These are phyloP conservation scores for Ctenopoma kingsleyae DNA, from an alignment of 2,797 vertebrate genomes.

Conservation along the genomic window DNA sequence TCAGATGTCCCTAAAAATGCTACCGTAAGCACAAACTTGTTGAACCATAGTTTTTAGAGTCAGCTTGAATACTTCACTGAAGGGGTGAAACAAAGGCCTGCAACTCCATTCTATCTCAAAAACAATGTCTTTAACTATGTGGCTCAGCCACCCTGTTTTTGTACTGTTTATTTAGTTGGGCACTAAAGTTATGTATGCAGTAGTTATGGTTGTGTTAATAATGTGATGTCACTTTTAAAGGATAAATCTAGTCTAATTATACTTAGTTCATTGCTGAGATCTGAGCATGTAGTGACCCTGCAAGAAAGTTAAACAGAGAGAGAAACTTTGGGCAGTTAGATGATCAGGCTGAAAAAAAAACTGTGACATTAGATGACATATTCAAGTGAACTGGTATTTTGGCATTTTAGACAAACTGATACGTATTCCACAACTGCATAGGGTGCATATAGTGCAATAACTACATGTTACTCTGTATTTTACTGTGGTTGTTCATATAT, in stretches of 20 bases:
- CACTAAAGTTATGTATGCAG: not conserved
- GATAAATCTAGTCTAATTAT: not conserved
- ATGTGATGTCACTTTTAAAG: not conserved
- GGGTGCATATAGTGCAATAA: not conserved
- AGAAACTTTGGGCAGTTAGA: not conserved
- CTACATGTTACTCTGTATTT: not conserved
- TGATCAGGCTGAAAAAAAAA: no score
- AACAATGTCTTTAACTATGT: constrained; percentile 5
- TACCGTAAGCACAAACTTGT: constrained; percentile 72
- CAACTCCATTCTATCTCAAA: constrained; percentile 29
- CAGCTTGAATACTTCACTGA: constrained; percentile 55
- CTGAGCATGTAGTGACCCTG: not conserved
- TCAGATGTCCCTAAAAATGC: constrained; percentile 65
- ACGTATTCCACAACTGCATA: not conserved
- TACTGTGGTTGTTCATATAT: no score
- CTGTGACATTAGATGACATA: constrained; percentile 23
- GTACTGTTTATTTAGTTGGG: not conserved
- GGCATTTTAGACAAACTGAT: constrained; percentile 3
- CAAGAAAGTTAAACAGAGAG: not conserved
- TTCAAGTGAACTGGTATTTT: not conserved
- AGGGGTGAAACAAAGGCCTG: constrained; percentile 59
- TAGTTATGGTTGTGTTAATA: constrained; percentile 1
- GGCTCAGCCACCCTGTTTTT: not conserved
- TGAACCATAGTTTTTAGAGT: constrained; percentile 66
- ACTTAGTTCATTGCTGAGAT: not conserved